Conservation (phyloP, 2,888 invertebrate species). For the Meteorus colon region DNA sequence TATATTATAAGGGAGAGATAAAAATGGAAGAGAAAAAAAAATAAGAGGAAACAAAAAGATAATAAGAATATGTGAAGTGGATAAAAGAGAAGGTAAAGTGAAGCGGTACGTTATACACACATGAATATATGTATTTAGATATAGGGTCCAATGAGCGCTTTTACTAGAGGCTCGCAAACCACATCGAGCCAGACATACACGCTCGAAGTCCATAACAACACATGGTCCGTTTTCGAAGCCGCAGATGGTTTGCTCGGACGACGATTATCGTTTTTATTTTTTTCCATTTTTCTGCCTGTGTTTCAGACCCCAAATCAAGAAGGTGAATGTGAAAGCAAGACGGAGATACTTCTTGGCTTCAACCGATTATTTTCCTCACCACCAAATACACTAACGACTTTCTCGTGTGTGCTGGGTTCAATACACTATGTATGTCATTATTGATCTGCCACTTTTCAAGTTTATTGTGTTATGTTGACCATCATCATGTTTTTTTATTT, state of each 20-base stretch:
- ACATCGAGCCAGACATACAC: constrained; percentile 33
- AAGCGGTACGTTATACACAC: neutral
- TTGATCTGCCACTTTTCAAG: neutral
- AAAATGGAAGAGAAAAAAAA: constrained; percentile 10
- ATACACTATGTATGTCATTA: neutral
- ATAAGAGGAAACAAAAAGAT: neutral
- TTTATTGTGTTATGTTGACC: too few species aligned
- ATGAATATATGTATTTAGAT: neutral
- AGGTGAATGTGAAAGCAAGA: neutral
- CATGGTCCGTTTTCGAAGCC: constrained; percentile 64
- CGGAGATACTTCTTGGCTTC: neutral
- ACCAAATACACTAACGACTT: constrained; percentile 17
- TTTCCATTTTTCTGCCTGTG: constrained; percentile 54
- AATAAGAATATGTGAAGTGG: constrained; percentile 4
- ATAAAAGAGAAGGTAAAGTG: constrained; percentile 31
- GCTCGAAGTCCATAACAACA: constrained; percentile 40
- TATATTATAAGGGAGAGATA: constrained; percentile 29
- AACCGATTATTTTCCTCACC: constrained; percentile 18
- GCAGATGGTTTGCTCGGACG: constrained; percentile 69
- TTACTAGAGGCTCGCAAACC: constrained; percentile 33
- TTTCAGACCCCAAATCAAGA: constrained; percentile 54
- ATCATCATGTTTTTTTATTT: too few species aligned
- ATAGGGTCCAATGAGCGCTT: constrained; percentile 31
- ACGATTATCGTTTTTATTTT: constrained; percentile 66
- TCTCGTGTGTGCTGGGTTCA: constrained; percentile 1